Base-by-base conservation (phyloP, 92 coral and sea anemone species). In the Heliopora coerulea region DNA sequence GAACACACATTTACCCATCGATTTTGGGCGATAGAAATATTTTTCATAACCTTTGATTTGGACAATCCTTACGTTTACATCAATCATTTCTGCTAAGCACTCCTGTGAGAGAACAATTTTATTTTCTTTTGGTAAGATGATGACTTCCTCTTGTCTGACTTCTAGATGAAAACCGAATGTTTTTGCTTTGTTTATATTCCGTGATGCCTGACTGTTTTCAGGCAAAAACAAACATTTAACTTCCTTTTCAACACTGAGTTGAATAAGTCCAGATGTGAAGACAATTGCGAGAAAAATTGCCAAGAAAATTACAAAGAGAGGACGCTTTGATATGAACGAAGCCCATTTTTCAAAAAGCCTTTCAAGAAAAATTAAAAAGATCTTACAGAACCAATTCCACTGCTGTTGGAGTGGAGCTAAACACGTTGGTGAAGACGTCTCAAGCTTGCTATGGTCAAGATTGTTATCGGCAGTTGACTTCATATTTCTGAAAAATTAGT, bases 61-160 rank as follows among this genome's bases (percentile, higher is more conserved):
- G 12, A 23, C 54, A 30, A 67, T 67, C 1, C 19, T 20, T 2
- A 18, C 3, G 33, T 67, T 58, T 25, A 67, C n/a, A 48, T 67
- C 74, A 44, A 67, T 67, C 59, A 67, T 44, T 44, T 67, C 74
- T 12, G 59, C 35, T 41, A 67, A 67, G n/a, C 74, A 67, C 14
- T 67, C 74, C 15, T 19, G 58, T 35, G 74, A 44, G 39, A 46
- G 21, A 10, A 67, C 74, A 15, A 21, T 30, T 18, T 67, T 67
- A 26, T 25, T 20, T 8, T 25, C 0, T 49, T 67, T 67, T 8
- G 74, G 74, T 27, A 44, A 29, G 12, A 67, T 21, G 48, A 67
- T 67, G 18, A 67, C 23, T 28, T 67, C 74, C 29, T 67, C 74
- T 29, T 23, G 37, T 44, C 74, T 34, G 15, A 67, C 7, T 26